Conservation (phyloP, 1,140 invertebrate species). For the Trichoplusia ni region DNA sequence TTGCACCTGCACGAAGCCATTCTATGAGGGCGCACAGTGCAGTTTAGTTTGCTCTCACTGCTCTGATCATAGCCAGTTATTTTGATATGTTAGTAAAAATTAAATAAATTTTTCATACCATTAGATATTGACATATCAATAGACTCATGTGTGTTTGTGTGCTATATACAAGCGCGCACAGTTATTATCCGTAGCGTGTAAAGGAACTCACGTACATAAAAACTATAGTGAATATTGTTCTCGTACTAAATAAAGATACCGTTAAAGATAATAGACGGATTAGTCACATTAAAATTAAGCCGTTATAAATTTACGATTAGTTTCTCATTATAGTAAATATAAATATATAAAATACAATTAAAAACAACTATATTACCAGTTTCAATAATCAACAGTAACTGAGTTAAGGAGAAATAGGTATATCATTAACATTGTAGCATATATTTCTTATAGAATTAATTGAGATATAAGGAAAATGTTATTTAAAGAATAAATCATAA, state of each 20-base stretch:
- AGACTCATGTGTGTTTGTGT: not conserved
- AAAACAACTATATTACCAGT: constrained; percentile 5
- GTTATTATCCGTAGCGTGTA: constrained; percentile 24
- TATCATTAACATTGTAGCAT: constrained; percentile 9
- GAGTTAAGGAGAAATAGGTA: not conserved
- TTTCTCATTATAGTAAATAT: not conserved
- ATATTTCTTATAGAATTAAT: not conserved
- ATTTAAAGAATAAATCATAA: constrained; percentile 3
- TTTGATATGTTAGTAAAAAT: constrained; percentile 29
- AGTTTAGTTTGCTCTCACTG: constrained; percentile 6
- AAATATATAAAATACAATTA: constrained; percentile 1
- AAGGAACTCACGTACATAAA: constrained; percentile 19
- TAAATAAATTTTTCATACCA: constrained; percentile 15
- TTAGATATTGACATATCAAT: not conserved
- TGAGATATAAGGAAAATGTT: not conserved
- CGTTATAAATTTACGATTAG: constrained; percentile 23
- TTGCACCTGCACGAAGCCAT: not conserved
- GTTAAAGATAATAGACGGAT: constrained; percentile 19
- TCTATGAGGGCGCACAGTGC: not conserved
- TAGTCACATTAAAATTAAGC: constrained; percentile 18
- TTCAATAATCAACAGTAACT: constrained; percentile 16
- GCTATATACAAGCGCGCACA: constrained; percentile 4
- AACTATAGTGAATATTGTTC: not conserved
- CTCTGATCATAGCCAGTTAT: constrained; percentile 24
- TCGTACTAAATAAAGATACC: constrained; percentile 20